Evolutionary conservation across 2,797 vertebrate genomes (phyloP).

Genomic region (Cetoscarus ocellatus): DNA sequence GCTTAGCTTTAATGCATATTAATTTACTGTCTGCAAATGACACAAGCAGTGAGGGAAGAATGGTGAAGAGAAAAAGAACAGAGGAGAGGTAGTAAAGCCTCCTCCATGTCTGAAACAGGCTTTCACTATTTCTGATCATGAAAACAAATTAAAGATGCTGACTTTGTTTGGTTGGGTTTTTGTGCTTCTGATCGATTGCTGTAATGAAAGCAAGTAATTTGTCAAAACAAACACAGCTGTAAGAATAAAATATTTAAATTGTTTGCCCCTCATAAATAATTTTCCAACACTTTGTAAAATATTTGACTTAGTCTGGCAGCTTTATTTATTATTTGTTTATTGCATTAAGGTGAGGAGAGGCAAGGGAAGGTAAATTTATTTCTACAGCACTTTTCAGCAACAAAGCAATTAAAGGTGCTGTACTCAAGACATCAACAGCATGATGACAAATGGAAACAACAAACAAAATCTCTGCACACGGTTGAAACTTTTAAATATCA

Average conservation of each 20-base stretch:
- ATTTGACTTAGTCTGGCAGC: neutral
- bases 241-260: neutral
- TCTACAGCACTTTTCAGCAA: no score
- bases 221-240: conserved; percentile 1
- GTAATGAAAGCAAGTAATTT: conserved; percentile 7
- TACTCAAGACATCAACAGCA: no score
- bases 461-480: no score
- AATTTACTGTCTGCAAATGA: conserved; percentile 53
- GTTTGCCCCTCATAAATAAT: conserved; percentile 11
- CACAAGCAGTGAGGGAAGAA: conserved; percentile 29
- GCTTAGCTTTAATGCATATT: conserved; percentile 68
- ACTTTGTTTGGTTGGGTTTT: conserved; percentile 10
- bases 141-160: conserved; percentile 11
- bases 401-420: no score
- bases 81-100: conserved; percentile 7
- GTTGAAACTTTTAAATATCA: no score
- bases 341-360: no score
- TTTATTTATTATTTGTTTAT: no score
- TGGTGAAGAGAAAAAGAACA: conserved; percentile 24
- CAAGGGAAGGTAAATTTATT: no score
- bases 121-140: conserved; percentile 26
- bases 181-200: conserved; percentile 23
- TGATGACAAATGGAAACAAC: no score
- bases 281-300: neutral
- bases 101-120: conserved; percentile 47